Base-by-base conservation (phyloP, 2,888 invertebrate species). In the Reticulitermes lucifugus region DNA sequence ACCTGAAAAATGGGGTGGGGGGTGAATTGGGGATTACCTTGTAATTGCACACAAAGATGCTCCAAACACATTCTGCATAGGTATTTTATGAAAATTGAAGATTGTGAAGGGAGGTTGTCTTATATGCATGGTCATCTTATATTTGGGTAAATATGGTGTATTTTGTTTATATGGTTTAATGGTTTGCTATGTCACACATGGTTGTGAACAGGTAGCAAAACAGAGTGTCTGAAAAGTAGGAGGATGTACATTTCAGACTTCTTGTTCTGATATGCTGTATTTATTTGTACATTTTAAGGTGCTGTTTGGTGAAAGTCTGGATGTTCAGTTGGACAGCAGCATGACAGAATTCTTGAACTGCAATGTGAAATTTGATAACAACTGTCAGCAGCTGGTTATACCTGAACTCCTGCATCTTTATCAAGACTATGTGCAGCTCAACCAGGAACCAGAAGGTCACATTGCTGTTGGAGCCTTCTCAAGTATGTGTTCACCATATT, bases 401-500 rank as follows among this genome's bases (percentile, higher is more conserved):
- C 89, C 90, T 1, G 88, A 89, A 46, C 85, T 90, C 0, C 87
- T 89, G 6, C 86, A 88, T 25, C 87, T 87, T 18, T 90, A 90
- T 87, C 87, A 88, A 51, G 88, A 89, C 75, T 88, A 87, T 83
- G 75, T 88, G 41, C 86, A 87, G 9, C 86, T 87, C 51, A 87
- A 86, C 18, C 87, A 87, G 73, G 85, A 86, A 51, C 87, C 88
- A 6, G 88, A 88, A 75, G 86, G 87, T 77, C 65, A 83, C 46
- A 14, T 51, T 43, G 75, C 79, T 10, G 75, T 59, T 21, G 82
- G 73, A 59, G 59, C 71, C 43, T 22, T 81, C 43, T n/a, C 77
- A 46, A 46, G 77, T 77, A 77, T 46, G 77, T 77, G 10, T 41
- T 41, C 35, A 73, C 25, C n/a, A n/a, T 6, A 55, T 55, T 18